Evolutionary conservation across 2,113 vertebrate genomes (phyloP).

Genomic region (Kryptolebias marmoratus): DNA sequence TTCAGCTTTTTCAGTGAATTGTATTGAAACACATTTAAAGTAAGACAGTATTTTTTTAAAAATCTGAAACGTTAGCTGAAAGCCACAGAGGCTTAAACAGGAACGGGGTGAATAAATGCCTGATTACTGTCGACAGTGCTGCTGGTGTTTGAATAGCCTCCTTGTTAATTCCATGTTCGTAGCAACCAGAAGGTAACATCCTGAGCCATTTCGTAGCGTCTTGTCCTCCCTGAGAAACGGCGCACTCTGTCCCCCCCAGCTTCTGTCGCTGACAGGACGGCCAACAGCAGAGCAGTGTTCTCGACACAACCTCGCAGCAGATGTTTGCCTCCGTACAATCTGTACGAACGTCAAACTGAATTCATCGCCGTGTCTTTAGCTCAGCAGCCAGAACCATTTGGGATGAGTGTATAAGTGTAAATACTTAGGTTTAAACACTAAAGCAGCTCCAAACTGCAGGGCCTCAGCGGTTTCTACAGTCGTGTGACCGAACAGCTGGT

Average conservation of each 20-base stretch:
- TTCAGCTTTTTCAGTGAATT: too few relatives aligned
- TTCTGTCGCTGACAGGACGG: constrained; percentile 77
- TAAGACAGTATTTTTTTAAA: too few relatives aligned
- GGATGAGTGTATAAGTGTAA: constrained; percentile 66
- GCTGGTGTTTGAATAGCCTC: too few relatives aligned
- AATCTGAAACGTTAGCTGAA: too few relatives aligned
- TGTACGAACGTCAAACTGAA: constrained; percentile 74
- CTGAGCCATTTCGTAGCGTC: constrained; percentile 5
- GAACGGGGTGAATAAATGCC: too few relatives aligned
- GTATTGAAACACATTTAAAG: too few relatives aligned
- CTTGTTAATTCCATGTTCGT: background rate
- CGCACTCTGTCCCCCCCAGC: constrained; percentile 34
- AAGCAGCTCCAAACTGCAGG: constrained; percentile 64
- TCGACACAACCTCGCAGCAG: constrained; percentile 76
- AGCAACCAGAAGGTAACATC: constrained; percentile 22
- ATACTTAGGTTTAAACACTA: constrained; percentile 72
- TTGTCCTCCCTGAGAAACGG: constrained; percentile 26
- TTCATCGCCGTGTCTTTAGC: constrained; percentile 64
- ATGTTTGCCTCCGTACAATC: constrained; percentile 79
- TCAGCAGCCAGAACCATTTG: constrained; percentile 55
- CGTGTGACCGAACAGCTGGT: constrained; percentile 67
- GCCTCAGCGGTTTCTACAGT: constrained; percentile 61
- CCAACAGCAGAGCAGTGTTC: constrained; percentile 69
- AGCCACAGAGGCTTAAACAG: too few relatives aligned
- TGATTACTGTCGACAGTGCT: too few relatives aligned